Evolutionary conservation across 2,797 vertebrate genomes (phyloP).

Genomic region (Siniperca obscura): DNA sequence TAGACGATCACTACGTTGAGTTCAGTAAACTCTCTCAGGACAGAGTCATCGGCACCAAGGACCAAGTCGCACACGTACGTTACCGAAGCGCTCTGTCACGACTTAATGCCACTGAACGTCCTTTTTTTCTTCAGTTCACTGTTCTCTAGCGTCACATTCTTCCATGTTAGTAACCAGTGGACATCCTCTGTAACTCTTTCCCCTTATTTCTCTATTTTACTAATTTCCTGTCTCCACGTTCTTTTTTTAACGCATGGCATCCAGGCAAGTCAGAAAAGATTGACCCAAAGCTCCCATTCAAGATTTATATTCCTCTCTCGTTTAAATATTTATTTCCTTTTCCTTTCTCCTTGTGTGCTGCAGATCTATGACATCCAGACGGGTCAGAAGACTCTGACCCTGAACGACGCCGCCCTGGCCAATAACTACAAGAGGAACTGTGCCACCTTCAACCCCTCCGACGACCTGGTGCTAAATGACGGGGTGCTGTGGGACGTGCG

Average conservation of each 20-base stretch:
- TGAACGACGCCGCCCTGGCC: slow-evolving; percentile 94
- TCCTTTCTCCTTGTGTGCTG: not conserved
- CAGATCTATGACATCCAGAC: slow-evolving; percentile 99
- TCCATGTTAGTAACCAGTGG: not conserved
- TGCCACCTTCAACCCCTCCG: slow-evolving; percentile 96
- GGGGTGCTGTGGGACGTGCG: slow-evolving; percentile 98
- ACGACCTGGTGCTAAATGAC: slow-evolving; percentile 97
- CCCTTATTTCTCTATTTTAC: not conserved
- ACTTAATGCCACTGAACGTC: not conserved
- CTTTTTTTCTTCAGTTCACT: not conserved
- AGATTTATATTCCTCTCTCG: not conserved
- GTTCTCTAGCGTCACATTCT: not conserved
- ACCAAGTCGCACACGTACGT: slow-evolving; percentile 95
- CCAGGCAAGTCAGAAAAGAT: not conserved
- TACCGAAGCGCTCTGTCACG: not conserved
- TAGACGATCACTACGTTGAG: slow-evolving; percentile 96
- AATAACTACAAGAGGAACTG: slow-evolving; percentile 99
- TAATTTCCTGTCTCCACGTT: not conserved
- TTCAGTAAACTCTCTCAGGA: slow-evolving; percentile 98
- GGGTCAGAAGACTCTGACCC: slow-evolving; percentile 94
- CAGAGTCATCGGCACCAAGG: slow-evolving; percentile 96
- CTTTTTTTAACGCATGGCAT: too few species aligned
- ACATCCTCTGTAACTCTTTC: not conserved
- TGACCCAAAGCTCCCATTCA: not conserved
- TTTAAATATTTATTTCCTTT: not conserved